Percentiles rank a stretch among this genome's conserved stretches.
These are phyloP conservation scores for Ecliptopera silaceata DNA, from an alignment of 2,888 invertebrate genomes.

Conservation along the genomic window DNA sequence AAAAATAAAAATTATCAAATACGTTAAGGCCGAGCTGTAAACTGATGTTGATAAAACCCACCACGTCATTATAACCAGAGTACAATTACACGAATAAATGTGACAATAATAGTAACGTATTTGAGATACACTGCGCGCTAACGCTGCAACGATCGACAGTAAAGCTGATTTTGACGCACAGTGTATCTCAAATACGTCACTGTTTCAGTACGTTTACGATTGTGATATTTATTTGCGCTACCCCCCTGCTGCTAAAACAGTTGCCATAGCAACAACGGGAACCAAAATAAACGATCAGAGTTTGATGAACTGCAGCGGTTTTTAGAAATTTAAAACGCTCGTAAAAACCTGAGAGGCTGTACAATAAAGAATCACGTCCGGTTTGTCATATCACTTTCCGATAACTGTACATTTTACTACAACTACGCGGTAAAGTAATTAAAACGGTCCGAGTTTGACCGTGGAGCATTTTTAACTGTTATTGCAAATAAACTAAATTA, in stretches of 20 bases:
- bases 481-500: slow-evolving; percentile 43
- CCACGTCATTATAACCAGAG: neutral
- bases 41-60: slow-evolving; percentile 1
- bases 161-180: too few species aligned
- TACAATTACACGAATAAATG: neutral
- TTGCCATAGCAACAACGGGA: slow-evolving; percentile 33
- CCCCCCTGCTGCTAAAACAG: slow-evolving; percentile 14
- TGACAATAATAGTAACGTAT: too few species aligned
- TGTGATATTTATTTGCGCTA: too few species aligned
- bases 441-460: slow-evolving; percentile 72
- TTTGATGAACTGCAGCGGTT: slow-evolving; percentile 43
- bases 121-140: too few species aligned
- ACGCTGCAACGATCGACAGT: too few species aligned
- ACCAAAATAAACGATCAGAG: slow-evolving; percentile 31
- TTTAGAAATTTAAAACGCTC: slow-evolving; percentile 29
- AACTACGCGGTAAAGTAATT: slow-evolving; percentile 75
- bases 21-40: neutral
- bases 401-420: slow-evolving; percentile 75
- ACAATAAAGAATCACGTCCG: slow-evolving; percentile 49
- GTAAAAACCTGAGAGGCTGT: slow-evolving; percentile 37
- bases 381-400: slow-evolving; percentile 73
- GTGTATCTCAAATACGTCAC: too few species aligned
- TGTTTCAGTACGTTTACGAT: too few species aligned
- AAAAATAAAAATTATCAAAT: too few species aligned
- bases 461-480: slow-evolving; percentile 70